Conservation (phyloP, 2,113 vertebrate genomes). For the Gavia stellata region DNA sequence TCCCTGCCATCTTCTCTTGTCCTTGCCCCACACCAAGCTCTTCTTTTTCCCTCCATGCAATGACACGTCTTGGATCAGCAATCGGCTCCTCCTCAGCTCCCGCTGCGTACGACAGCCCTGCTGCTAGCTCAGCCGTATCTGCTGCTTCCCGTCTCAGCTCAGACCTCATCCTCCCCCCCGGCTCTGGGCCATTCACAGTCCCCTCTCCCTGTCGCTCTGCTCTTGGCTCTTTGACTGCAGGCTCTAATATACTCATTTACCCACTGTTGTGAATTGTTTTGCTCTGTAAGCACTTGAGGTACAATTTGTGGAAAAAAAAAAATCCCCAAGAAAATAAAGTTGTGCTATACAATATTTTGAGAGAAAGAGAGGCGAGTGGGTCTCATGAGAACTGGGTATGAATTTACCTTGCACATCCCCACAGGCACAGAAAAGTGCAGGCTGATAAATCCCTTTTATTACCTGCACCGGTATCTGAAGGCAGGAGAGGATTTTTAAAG, state of each 20-base stretch:
- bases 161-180: not conserved
- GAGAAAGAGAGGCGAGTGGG: not conserved
- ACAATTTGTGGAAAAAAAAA: not conserved
- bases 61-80: not conserved
- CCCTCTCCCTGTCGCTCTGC: not conserved
- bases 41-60: not conserved
- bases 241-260: not conserved
- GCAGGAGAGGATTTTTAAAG: constrained; percentile 45
- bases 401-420: constrained; percentile 45
- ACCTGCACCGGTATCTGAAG: not conserved
- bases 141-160: not conserved
- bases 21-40: not conserved
- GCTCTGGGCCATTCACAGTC: not conserved
- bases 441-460: constrained; percentile 64
- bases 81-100: not conserved
- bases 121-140: not conserved
- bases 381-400: constrained; percentile 18
- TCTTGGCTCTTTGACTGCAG: not conserved
- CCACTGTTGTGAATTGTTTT: not conserved
- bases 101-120: not conserved
- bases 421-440: constrained; percentile 16
- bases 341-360: not conserved
- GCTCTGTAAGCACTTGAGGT: not conserved
- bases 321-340: not conserved
- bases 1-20: not conserved